Percentiles rank a stretch among this genome's conserved stretches.
These are phyloP conservation scores for Sisyra terminalis DNA, from an alignment of 2,888 invertebrate genomes.

Conservation along the genomic window DNA sequence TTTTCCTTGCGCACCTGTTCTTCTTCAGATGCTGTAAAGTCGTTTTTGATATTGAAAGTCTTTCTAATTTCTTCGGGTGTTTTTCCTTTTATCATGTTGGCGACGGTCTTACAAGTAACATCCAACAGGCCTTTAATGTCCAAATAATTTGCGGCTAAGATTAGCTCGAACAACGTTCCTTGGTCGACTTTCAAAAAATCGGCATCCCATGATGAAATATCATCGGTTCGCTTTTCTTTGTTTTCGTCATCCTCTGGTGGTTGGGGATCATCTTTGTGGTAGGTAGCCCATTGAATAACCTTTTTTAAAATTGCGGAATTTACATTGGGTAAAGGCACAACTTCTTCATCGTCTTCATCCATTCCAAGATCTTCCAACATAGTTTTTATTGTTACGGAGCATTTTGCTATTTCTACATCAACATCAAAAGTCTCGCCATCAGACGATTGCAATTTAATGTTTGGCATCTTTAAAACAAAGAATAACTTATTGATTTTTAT, in stretches of 20 bases:
- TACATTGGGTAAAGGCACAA: constrained; percentile 93
- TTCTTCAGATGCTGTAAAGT: constrained; percentile 90
- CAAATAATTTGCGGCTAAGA: constrained; percentile 92
- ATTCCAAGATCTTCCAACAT: constrained; percentile 91
- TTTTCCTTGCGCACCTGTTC: constrained; percentile 95
- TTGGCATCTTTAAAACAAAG: constrained; percentile 56
- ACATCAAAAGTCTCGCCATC: constrained; percentile 94
- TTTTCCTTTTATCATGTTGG: constrained; percentile 97
- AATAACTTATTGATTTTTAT: background rate
- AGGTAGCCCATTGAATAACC: constrained; percentile 84
- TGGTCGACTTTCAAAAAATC: constrained; percentile 98
- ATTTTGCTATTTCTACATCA: constrained; percentile 93
- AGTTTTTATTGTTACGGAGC: constrained; percentile 94
- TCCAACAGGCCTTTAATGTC: constrained; percentile 91
- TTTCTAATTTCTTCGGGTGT: constrained; percentile 95
- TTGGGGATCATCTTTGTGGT: constrained; percentile 90
- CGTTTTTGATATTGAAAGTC: constrained; percentile 94
- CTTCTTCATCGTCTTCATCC: constrained; percentile 86
- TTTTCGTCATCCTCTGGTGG: constrained; percentile 95
- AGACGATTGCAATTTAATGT: constrained; percentile 85
- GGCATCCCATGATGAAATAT: constrained; percentile 98
- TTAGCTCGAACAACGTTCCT: constrained; percentile 89
- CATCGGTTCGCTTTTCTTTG: constrained; percentile 96
- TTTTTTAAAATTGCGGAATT: constrained; percentile 93
- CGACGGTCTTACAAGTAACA: constrained; percentile 96